Percentiles rank a stretch among this genome's conserved stretches.
These are phyloP conservation scores for Saturnia pavonia DNA, from an alignment of 2,888 invertebrate genomes.

Conservation along the genomic window DNA sequence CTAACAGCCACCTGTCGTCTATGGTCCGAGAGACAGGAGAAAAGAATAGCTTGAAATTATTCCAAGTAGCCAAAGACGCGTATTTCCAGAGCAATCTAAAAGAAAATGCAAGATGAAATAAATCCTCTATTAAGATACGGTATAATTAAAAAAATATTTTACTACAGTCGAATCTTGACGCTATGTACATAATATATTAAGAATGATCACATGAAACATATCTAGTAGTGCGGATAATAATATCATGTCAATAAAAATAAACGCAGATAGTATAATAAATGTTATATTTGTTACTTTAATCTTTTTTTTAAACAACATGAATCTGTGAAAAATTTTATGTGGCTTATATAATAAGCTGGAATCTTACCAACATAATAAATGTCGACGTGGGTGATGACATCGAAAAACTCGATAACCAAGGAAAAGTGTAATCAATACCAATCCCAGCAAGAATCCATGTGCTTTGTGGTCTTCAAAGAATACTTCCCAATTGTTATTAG, in stretches of 20 bases:
- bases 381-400: constrained; percentile 43
- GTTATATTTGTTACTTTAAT: not conserved
- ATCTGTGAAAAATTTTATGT: not conserved
- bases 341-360: not conserved
- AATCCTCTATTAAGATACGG: not conserved
- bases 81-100: constrained; percentile 62
- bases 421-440: constrained; percentile 38
- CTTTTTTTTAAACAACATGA: not conserved
- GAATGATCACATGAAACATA: not conserved
- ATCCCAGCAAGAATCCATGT: constrained; percentile 38
- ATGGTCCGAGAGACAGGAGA: constrained; percentile 84
- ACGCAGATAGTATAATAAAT: not conserved
- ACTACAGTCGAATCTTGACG: not conserved
- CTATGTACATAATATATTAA: not conserved
- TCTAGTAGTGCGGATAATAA: not conserved
- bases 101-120: constrained; percentile 52
- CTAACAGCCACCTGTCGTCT: constrained; percentile 76
- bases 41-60: constrained; percentile 74
- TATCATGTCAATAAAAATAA: not conserved
- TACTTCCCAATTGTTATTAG: constrained; percentile 37
- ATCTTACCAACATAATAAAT: constrained; percentile 29
- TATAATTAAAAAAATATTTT: not conserved
- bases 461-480: constrained; percentile 42
- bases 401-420: constrained; percentile 48
- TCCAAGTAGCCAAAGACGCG: constrained; percentile 72